phyloP scores from a whole-genome alignment of 2,888 invertebrate species.

The Machimus rusticus region DNA sequence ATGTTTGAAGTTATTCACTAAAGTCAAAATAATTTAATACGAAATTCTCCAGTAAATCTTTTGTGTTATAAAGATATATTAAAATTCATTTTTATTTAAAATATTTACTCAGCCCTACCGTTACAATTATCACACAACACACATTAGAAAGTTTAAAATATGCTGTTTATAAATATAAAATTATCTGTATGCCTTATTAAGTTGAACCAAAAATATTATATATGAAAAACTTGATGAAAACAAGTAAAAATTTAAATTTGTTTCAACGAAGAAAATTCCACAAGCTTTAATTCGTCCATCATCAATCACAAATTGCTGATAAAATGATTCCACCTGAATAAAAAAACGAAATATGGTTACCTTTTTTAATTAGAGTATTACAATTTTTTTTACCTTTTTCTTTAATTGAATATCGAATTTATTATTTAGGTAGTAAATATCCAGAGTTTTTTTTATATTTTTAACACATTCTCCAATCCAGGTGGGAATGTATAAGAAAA shows the following conservation, averaged over 20 bases:
- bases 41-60: not conserved
- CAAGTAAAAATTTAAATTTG: not conserved
- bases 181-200: not conserved
- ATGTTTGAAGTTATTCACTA: too few species aligned
- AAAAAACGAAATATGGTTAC: not conserved
- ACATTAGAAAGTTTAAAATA: too few species aligned
- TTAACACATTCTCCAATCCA: not conserved
- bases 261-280: not conserved
- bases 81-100: not conserved
- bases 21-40: not conserved
- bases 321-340: not conserved
- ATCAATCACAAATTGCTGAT: not conserved
- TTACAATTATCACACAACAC: not conserved
- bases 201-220: not conserved
- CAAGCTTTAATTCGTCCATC: not conserved
- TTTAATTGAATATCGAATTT: not conserved
- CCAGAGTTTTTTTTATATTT: not conserved
- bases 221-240: conserved; percentile 12
- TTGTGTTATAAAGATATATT: too few species aligned
- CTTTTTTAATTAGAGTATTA: not conserved
- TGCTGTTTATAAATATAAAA: not conserved
- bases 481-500: not conserved
- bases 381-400: not conserved
- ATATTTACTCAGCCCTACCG: not conserved
- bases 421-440: not conserved